Evolutionary conservation across 2,797 vertebrate genomes (phyloP).

Genomic region (Xyrichtys novacula): DNA sequence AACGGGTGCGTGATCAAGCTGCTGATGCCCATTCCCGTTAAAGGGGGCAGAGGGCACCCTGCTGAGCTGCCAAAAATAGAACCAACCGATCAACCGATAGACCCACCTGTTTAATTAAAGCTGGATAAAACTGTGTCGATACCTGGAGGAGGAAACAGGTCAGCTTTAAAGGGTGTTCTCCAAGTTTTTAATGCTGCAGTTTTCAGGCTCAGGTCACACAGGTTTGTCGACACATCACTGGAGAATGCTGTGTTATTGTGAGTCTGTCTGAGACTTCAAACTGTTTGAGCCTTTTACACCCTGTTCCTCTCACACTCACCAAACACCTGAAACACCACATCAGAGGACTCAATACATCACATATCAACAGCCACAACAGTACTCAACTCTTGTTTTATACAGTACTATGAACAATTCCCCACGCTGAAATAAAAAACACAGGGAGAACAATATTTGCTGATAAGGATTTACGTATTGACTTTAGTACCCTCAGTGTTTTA

Average conservation of each 20-base stretch:
- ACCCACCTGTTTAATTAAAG: conserved; percentile 32
- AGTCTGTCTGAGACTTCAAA: no score
- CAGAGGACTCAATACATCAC: neutral
- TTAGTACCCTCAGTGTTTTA: no score
- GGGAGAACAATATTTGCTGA: no score
- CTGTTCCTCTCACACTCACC: neutral
- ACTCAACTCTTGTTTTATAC: neutral
- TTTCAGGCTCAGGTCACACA: conserved; percentile 12
- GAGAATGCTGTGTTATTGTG: neutral
- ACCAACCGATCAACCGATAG: conserved; percentile 39
- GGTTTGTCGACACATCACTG: conserved; percentile 25
- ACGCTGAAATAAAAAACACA: no score
- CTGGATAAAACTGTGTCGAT: conserved; percentile 3
- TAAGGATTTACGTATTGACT: no score
- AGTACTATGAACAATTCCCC: no score
- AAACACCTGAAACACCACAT: conserved; percentile 32
- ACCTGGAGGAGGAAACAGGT: neutral
- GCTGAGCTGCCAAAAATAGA: conserved; percentile 34
- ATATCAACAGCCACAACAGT: conserved; percentile 6
- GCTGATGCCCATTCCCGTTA: conserved; percentile 71
- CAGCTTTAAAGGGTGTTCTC: neutral
- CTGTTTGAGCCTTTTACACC: no score
- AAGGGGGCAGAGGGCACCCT: conserved; percentile 54
- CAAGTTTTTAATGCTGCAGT: conserved; percentile 26
- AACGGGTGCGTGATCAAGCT: conserved; percentile 76